These are phyloP conservation scores for Tachypleus tridentatus DNA, from an alignment of 1,140 invertebrate genomes.

Conservation along the genomic window DNA sequence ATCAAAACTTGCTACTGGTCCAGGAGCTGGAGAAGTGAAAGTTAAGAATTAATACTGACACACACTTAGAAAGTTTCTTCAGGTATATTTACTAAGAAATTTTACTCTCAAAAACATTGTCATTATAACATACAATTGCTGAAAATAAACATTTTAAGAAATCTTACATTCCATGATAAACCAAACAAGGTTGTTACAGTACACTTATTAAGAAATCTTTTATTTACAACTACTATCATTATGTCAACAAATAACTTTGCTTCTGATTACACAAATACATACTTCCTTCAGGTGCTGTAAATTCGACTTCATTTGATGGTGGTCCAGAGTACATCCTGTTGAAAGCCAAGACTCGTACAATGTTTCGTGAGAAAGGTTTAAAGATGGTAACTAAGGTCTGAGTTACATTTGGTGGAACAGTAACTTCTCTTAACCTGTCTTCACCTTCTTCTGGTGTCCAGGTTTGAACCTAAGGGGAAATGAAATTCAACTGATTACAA, in stretches of 20 bases:
- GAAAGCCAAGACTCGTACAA: constrained; percentile 74
- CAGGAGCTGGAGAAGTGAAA: constrained; percentile 48
- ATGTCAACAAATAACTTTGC: too few relatives aligned
- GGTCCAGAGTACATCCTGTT: constrained; percentile 85
- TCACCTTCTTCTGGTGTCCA: constrained; percentile 64
- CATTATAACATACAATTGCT: too few relatives aligned
- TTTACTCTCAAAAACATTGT: too few relatives aligned
- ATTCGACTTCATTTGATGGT: constrained; percentile 64
- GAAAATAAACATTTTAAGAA: too few relatives aligned
- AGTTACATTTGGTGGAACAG: constrained; percentile 57
- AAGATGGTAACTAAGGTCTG: constrained; percentile 67
- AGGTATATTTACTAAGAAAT: constrained; percentile 9
- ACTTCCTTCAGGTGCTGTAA: constrained; percentile 82
- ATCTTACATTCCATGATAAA: too few relatives aligned
- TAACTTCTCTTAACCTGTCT: constrained; percentile 59
- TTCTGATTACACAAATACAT: constrained; percentile 20
- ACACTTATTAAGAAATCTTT: too few relatives aligned
- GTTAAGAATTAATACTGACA: not conserved
- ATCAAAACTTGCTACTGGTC: constrained; percentile 69
- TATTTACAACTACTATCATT: too few relatives aligned
- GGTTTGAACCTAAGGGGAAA: constrained; percentile 54
- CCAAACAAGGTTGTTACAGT: too few relatives aligned
- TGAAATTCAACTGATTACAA: too few relatives aligned
- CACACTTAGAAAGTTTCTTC: constrained; percentile 6
- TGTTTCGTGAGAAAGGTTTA: constrained; percentile 78